These are phyloP conservation scores for Periophthalmodon schlosseri DNA, from an alignment of 2,113 vertebrate genomes.

Conservation along the genomic window DNA sequence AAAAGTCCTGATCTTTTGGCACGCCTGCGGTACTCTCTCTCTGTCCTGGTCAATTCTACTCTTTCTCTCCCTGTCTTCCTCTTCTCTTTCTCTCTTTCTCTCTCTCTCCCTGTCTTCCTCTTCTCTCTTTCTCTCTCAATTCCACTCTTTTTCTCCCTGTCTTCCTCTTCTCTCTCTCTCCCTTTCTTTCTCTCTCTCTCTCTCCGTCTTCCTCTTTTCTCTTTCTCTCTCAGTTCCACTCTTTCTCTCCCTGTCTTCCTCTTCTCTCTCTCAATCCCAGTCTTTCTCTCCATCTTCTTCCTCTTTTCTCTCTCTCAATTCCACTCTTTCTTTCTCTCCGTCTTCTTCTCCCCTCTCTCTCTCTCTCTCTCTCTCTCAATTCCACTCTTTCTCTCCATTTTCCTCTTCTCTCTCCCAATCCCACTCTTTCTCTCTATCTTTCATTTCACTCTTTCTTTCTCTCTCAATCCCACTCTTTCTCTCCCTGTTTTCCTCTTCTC, in stretches of 20 bases:
- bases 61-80: neutral
- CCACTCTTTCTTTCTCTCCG: neutral
- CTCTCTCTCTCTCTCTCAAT: neutral
- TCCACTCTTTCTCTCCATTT: too few species aligned
- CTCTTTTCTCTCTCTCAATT: too few species aligned
- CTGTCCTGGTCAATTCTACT: neutral
- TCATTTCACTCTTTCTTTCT: too few species aligned
- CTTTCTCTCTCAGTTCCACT: neutral
- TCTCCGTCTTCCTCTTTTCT: too few species aligned
- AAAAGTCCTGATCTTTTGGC: constrained; percentile 58
- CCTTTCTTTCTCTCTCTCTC: neutral
- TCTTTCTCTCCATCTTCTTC: too few species aligned
- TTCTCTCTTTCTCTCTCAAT: neutral
- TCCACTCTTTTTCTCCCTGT: too few species aligned
- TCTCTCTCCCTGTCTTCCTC: neutral
- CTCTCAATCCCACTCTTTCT: too few species aligned
- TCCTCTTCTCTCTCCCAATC: too few species aligned
- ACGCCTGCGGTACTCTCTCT: constrained; percentile 47
- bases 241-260: neutral
- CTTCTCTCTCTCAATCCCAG: too few species aligned
- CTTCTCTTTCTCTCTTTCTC: neutral
- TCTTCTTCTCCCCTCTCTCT: neutral
- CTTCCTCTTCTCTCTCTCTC: neutral
- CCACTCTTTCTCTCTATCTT: too few species aligned
- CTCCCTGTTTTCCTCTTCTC: too few species aligned